Evolutionary conservation across 1,140 invertebrate species (phyloP).

Genomic region (Caenorhabditis elegans): WBcel235 BX284602.5:7686001-7686500

Average conservation of each 20-base stretch:
- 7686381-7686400: neutral
- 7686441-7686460: neutral
- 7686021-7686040: neutral
- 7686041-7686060: neutral
- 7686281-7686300: too few species aligned
- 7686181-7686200: neutral
- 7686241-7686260: too few species aligned
- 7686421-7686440: neutral
- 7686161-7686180: neutral
- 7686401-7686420: neutral
- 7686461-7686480: neutral
- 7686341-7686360: neutral
- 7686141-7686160: neutral
- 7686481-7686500: neutral
- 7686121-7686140: neutral
- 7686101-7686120: neutral
- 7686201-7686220: neutral
- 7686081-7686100: neutral
- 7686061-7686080: neutral
- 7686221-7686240: too few species aligned
- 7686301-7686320: neutral
- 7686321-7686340: neutral
- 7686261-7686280: too few species aligned
- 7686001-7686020: neutral
- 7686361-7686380: neutral